phyloP scores from a whole-genome alignment of 37 sponge, comb jelly and placozoan species.

The Ephydatia muelleri region DNA sequence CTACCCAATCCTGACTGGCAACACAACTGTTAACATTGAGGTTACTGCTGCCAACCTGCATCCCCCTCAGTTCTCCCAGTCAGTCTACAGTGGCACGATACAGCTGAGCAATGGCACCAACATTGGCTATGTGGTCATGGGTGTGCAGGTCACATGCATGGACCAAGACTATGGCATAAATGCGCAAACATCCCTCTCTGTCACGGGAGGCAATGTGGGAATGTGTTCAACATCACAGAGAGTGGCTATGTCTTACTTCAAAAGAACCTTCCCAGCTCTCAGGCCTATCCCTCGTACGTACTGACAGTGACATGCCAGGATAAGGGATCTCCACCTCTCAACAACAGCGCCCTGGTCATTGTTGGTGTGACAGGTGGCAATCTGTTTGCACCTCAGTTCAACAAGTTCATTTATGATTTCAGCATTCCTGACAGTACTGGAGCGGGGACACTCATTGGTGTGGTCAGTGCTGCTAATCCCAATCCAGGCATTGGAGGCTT shows the following conservation, averaged over 20 bases:
- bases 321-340: slow-evolving; percentile 12
- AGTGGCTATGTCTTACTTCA: slow-evolving; percentile 21
- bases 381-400: slow-evolving; percentile 50
- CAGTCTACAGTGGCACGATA: slow-evolving; percentile 21
- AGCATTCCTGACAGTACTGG: slow-evolving; percentile 25
- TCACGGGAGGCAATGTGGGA: slow-evolving; percentile 12
- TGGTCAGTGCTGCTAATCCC: slow-evolving; percentile 27
- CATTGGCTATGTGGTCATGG: slow-evolving; percentile 18
- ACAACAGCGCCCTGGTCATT: slow-evolving; percentile 18
- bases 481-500: slow-evolving; percentile 43
- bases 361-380: slow-evolving; percentile 54
- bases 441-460: slow-evolving; percentile 19
- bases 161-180: slow-evolving; percentile 56
- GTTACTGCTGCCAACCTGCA: slow-evolving; percentile 53
- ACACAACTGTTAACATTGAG: slow-evolving; percentile 11
- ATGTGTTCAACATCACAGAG: slow-evolving; percentile 21
- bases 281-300: slow-evolving; percentile 21
- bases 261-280: slow-evolving; percentile 18
- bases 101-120: slow-evolving; percentile 13
- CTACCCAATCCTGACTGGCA: slow-evolving; percentile 34
- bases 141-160: slow-evolving; percentile 22
- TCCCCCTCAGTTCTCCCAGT: slow-evolving; percentile 26
- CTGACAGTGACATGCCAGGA: slow-evolving; percentile 46
- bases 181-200: slow-evolving; percentile 27
- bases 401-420: slow-evolving; percentile 23